Conservation (phyloP, 2,797 vertebrate species). For the Scyliorhinus canicula region DNA sequence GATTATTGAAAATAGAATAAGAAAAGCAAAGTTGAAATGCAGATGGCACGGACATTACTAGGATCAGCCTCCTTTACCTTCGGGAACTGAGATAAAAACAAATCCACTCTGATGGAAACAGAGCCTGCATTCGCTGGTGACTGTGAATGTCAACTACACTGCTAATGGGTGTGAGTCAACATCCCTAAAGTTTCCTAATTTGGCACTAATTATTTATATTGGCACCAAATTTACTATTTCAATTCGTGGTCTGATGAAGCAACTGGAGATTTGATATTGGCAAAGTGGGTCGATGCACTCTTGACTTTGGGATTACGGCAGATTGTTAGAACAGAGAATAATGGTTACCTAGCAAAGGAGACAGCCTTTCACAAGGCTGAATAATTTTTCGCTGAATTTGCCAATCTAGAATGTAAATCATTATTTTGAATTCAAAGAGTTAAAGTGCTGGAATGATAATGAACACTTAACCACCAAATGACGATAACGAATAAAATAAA, state of each 20-base stretch:
- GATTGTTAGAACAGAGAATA: not conserved
- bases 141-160: slow-evolving; percentile 7
- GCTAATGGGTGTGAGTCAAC: not conserved
- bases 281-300: not conserved
- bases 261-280: not conserved
- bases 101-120: slow-evolving; percentile 12
- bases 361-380: not conserved
- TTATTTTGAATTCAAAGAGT: not conserved
- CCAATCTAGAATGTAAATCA: not conserved
- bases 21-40: not conserved
- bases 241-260: not conserved
- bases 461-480: not conserved
- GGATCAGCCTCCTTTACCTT: not conserved
- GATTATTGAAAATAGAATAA: not conserved
- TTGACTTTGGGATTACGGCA: not conserved
- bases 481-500: not conserved
- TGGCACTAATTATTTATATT: slow-evolving; percentile 3
- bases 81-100: not conserved
- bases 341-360: not conserved
- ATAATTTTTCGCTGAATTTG: not conserved
- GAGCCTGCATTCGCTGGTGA: not conserved
- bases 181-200: not conserved
- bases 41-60: not conserved
- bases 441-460: not conserved
- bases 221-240: not conserved